A percentile compares a stretch with the other conserved stretches of the same genome.
phyloP scores from a whole-genome alignment of 2,113 vertebrate species.

The Rhynchomys soricoides region DNA sequence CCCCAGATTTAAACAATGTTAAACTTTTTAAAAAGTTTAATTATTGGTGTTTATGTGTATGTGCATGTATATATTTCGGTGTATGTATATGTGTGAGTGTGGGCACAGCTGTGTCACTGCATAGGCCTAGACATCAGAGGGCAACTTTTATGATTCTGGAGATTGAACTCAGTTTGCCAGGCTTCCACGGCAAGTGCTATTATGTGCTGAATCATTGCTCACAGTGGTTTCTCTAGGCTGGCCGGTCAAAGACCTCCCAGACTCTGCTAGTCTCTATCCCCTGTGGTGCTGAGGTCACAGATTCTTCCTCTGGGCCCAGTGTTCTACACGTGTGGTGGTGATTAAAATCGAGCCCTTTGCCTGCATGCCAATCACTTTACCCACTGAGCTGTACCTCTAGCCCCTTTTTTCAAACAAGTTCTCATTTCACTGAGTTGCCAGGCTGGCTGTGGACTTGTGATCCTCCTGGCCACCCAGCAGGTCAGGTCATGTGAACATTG shows the following conservation, averaged over 20 bases:
- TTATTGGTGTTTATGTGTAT: background rate
- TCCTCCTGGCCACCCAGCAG: background rate
- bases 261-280: background rate
- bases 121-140: background rate
- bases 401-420: background rate
- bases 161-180: background rate
- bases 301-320: background rate
- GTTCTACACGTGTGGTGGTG: no score
- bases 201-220: background rate
- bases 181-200: background rate
- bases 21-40: background rate
- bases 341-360: background rate
- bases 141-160: background rate
- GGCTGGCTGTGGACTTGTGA: background rate
- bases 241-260: background rate
- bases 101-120: background rate
- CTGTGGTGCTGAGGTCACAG: background rate
- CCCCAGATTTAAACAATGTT: background rate
- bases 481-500: background rate
- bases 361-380: background rate
- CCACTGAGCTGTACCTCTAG: background rate
- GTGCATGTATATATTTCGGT: no score
- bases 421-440: background rate
- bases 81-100: background rate
- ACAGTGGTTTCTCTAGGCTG: background rate